Base-by-base conservation (phyloP, 1,140 invertebrate genomes). In the Colletes gigas region DNA sequence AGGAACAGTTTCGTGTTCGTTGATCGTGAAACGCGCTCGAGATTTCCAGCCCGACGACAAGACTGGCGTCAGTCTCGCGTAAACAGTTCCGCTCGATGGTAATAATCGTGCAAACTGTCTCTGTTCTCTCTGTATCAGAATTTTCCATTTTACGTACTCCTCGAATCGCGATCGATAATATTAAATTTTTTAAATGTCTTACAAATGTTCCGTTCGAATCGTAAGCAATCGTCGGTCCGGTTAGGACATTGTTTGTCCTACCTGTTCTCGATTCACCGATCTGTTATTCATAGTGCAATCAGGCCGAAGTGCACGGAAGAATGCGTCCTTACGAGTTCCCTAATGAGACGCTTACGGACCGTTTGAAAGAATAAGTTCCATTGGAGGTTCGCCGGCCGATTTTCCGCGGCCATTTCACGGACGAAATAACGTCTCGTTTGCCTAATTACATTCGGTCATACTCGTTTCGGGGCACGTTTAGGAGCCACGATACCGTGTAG, bases 201-300 rank as follows among this genome's bases (percentile, higher is more conserved):
- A n/a, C n/a, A 30, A 30, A 30, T 30, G 30, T 30, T 2, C 30
- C 30, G 30, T 30, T 30, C 30, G 30, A 30, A 63, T 21, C 9
- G 59, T 62, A 30, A 62, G 21, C n/a, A 62, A 63, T 39, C 60
- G 60, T 39, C 14, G 9, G 60, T 44, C 5, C 44, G 30, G 30
- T 30, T 47, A 6, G 50, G 10, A 2, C 17, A 19, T 57, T 39
- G 50, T 41, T 57, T 14, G 30, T 39, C 15, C 63, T 17, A 3
- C 50, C 52, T 10, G 10, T 8, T 50, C 44, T 70, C 77, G 21
- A 78, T 70, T 82, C 75, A 52, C 55, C 62, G 75, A 78, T 82
- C 76, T 66, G 60, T 82, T 82, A 82, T 71, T 82, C 75, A 82
- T 78, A 82, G 66, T 78, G 30, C 54, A 72, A 65, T 66, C 67